Percentiles rank a stretch among this genome's conserved stretches.
Evolutionary conservation across 1,140 invertebrate species (phyloP).

Genomic region (Phortica variegata): DNA sequence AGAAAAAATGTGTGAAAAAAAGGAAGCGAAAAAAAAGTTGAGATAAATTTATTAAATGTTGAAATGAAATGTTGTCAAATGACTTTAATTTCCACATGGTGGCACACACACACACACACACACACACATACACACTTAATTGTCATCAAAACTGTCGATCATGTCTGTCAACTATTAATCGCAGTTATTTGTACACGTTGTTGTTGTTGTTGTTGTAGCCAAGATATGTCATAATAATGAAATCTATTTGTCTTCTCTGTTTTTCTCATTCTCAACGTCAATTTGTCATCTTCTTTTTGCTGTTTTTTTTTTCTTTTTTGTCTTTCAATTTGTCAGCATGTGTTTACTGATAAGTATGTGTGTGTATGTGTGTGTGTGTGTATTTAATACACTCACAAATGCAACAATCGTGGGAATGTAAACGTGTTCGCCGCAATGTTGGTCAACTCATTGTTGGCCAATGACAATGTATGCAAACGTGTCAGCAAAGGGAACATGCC

Average conservation of each 20-base stretch:
- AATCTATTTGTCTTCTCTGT: too few species aligned
- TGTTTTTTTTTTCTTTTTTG: slow-evolving; percentile 1
- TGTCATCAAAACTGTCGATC: too few species aligned
- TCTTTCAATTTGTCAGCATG: background rate
- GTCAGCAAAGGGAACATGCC: slow-evolving; percentile 38
- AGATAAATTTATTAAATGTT: slow-evolving; percentile 3
- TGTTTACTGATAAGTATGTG: background rate
- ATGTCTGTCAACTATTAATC: too few species aligned
- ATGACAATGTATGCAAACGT: slow-evolving; percentile 47
- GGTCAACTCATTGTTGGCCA: slow-evolving; percentile 53
- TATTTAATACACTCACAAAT: slow-evolving; percentile 44
- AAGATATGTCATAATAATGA: too few species aligned
- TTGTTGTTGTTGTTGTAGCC: too few species aligned
- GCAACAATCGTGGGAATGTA: slow-evolving; percentile 31
- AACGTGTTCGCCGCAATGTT: slow-evolving; percentile 43
- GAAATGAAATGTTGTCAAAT: background rate
- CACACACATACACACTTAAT: too few species aligned
- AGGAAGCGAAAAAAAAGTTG: slow-evolving; percentile 4
- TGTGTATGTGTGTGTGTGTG: background rate
- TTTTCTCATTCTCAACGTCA: too few species aligned
- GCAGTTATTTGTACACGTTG: too few species aligned
- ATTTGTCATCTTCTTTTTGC: background rate
- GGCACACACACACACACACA: too few species aligned
- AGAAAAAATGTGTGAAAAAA: too few species aligned
- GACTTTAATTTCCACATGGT: background rate